A percentile compares a stretch with the other conserved stretches of the same genome.
These are phyloP conservation scores for Cottus gobio DNA, from an alignment of 2,113 vertebrate genomes.

Conservation along the genomic window DNA sequence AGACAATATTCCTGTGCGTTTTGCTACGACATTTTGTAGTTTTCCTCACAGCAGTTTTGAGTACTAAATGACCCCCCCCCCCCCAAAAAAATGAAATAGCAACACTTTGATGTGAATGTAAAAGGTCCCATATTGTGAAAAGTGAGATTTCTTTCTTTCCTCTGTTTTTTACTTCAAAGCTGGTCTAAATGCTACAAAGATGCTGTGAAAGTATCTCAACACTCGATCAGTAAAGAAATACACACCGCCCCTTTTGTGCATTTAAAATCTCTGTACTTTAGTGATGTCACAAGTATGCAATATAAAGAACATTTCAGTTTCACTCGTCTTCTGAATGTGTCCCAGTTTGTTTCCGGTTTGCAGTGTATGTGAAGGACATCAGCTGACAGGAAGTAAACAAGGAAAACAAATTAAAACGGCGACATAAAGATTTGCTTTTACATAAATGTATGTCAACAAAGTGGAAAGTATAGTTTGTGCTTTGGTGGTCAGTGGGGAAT, in stretches of 20 bases:
- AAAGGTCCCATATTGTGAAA: neutral
- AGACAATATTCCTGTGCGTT: neutral
- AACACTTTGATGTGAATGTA: neutral
- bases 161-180: neutral
- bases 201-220: neutral
- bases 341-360: neutral
- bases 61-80: neutral
- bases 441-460: too few species aligned
- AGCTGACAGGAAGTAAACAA: too few species aligned
- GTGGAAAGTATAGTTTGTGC: too few species aligned
- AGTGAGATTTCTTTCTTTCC: neutral
- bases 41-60: neutral
- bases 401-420: too few species aligned
- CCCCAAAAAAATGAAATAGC: neutral
- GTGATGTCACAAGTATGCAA: neutral
- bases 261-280: neutral
- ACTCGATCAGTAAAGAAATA: neutral
- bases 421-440: too few species aligned
- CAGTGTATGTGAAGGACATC: neutral
- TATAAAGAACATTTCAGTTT: neutral
- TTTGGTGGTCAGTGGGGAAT: too few species aligned
- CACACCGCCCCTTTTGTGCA: neutral
- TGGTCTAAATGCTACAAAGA: neutral
- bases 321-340: neutral
- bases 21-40: neutral